Conservation (phyloP, 1,140 invertebrate species). For the Linepithema humile region DNA sequence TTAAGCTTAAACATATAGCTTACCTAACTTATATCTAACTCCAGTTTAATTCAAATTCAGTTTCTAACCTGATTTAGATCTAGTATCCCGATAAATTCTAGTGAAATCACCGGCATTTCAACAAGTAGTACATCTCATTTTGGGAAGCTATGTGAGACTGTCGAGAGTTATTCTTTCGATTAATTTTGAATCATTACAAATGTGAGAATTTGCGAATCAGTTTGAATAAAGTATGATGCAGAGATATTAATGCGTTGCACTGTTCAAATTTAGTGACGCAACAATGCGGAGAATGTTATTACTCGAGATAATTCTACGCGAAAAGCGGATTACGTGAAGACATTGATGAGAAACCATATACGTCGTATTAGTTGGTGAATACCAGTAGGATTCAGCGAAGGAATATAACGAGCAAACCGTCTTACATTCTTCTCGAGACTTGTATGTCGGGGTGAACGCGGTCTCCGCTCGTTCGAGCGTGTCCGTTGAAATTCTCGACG, state of each 20-base stretch:
- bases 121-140: not conserved
- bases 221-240: not conserved
- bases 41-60: constrained; percentile 36
- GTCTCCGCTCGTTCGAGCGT: constrained; percentile 47
- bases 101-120: no score
- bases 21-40: constrained; percentile 38
- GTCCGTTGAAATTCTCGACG: constrained; percentile 50
- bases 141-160: not conserved
- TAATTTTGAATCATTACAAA: not conserved
- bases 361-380: constrained; percentile 17
- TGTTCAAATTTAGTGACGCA: not conserved
- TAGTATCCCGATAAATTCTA: not conserved
- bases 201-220: not conserved
- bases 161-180: not conserved
- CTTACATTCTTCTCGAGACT: constrained; percentile 42
- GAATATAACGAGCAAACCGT: constrained; percentile 32
- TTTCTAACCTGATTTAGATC: constrained; percentile 23
- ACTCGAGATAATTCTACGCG: not conserved
- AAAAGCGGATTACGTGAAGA: constrained; percentile 13
- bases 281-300: not conserved
- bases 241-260: not conserved
- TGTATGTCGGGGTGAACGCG: constrained; percentile 39
- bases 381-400: constrained; percentile 1
- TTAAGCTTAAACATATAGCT: constrained; percentile 32
- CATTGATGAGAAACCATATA: constrained; percentile 27